These are phyloP conservation scores for Colletes collaris DNA, from an alignment of 2,888 invertebrate genomes.

Conservation along the genomic window DNA sequence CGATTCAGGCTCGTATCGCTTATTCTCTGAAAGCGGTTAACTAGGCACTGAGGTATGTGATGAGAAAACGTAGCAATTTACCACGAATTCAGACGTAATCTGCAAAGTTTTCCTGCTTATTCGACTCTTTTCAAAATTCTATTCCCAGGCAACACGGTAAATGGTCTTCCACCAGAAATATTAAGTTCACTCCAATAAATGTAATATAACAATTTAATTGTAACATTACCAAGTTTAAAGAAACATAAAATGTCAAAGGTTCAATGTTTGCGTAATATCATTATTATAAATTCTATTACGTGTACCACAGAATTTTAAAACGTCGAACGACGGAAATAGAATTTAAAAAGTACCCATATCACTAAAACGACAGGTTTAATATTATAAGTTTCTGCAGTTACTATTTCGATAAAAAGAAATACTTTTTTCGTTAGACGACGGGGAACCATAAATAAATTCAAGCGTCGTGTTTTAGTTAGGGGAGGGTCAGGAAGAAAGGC, in stretches of 20 bases:
- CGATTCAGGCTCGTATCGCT: not conserved
- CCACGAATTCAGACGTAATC: not conserved
- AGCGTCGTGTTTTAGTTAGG: not conserved
- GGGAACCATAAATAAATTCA: not conserved
- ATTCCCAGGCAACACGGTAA: not conserved
- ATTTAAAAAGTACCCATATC: no score
- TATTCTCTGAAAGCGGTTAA: slow-evolving; percentile 19
- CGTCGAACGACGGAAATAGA: no score
- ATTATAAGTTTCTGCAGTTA: no score
- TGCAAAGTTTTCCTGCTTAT: slow-evolving; percentile 6
- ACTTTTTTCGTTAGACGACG: no score
- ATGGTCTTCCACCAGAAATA: not conserved
- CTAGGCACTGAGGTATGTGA: slow-evolving; percentile 3
- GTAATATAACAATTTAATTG: no score
- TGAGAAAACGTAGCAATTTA: slow-evolving; percentile 4
- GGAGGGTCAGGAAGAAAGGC: not conserved
- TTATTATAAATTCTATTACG: no score
- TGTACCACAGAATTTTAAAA: no score
- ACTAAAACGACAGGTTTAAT: no score
- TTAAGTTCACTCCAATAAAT: no score
- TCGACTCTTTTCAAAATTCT: slow-evolving; percentile 9
- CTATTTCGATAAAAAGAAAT: not conserved
- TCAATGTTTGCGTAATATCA: no score
- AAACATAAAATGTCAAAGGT: no score
- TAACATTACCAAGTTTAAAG: no score